These are phyloP conservation scores for Timandra comae DNA, from an alignment of 2,888 invertebrate genomes.

Conservation along the genomic window DNA sequence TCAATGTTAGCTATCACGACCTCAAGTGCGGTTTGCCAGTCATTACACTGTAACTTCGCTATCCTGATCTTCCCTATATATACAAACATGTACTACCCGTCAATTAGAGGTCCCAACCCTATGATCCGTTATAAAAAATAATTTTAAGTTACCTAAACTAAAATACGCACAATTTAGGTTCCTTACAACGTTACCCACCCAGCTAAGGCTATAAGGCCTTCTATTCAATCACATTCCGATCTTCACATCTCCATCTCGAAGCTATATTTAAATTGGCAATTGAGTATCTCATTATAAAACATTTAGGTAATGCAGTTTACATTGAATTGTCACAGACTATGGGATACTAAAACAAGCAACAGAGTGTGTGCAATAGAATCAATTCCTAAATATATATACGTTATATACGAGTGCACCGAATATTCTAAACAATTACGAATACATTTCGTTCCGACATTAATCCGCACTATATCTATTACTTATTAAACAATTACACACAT, in stretches of 20 bases:
- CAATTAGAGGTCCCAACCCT: constrained; percentile 47
- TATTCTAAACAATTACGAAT: constrained; percentile 46
- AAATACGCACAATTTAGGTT: constrained; percentile 47
- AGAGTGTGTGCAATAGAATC: constrained; percentile 46
- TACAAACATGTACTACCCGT: constrained; percentile 55
- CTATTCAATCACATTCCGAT: constrained; percentile 14
- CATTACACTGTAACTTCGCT: too few species aligned
- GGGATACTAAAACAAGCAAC: constrained; percentile 21
- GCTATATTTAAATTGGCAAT: constrained; percentile 19
- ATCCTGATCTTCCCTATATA: constrained; percentile 48
- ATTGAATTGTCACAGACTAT: constrained; percentile 9
- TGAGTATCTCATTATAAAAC: constrained; percentile 9
- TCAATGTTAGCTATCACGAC: too few species aligned
- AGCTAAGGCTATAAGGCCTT: constrained; percentile 36
- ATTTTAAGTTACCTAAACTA: constrained; percentile 51
- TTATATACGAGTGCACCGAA: constrained; percentile 47
- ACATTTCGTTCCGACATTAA: constrained; percentile 40
- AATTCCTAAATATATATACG: constrained; percentile 49
- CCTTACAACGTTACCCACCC: constrained; percentile 38
- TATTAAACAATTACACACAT: constrained; percentile 35
- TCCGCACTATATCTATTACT: constrained; percentile 38
- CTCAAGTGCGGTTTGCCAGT: constrained; percentile 2
- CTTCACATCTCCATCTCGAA: constrained; percentile 9
- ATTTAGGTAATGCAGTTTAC: constrained; percentile 6
- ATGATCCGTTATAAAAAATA: constrained; percentile 48